Conservation (phyloP, 2,797 vertebrate species). For the Peromyscus eremicus region DNA sequence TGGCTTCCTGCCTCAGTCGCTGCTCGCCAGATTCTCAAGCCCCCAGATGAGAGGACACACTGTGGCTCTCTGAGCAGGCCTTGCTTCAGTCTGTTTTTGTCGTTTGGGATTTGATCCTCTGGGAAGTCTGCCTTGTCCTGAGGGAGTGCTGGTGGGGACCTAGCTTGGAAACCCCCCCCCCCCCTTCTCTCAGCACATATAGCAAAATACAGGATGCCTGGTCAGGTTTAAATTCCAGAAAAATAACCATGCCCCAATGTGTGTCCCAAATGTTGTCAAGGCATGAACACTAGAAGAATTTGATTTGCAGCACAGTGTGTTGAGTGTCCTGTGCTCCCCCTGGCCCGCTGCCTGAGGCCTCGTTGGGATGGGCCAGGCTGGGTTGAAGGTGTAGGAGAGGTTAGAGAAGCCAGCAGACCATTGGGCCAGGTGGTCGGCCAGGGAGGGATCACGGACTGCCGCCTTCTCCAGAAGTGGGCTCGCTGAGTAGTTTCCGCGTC, state of each 20-base stretch:
- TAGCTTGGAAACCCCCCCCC: background rate
- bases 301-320: rapidly evolving
- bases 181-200: rapidly evolving
- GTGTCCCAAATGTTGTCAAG: background rate
- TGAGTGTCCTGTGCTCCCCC: background rate
- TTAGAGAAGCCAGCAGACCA: background rate
- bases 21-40: background rate
- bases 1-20: background rate
- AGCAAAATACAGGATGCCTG: background rate
- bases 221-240: background rate
- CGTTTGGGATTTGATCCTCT: background rate
- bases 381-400: background rate
- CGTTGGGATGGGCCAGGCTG: background rate
- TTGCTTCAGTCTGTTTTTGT: background rate
- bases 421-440: background rate
- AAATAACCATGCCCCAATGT: background rate
- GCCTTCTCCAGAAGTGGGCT: background rate
- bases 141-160: background rate
- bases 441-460: background rate
- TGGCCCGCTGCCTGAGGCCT: background rate
- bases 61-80: background rate
- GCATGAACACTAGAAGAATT: rapidly evolving
- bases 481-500: background rate
- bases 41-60: background rate
- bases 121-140: background rate